phyloP scores from a whole-genome alignment of 2,113 vertebrate species.

The Anarrhichthys ocellatus region DNA sequence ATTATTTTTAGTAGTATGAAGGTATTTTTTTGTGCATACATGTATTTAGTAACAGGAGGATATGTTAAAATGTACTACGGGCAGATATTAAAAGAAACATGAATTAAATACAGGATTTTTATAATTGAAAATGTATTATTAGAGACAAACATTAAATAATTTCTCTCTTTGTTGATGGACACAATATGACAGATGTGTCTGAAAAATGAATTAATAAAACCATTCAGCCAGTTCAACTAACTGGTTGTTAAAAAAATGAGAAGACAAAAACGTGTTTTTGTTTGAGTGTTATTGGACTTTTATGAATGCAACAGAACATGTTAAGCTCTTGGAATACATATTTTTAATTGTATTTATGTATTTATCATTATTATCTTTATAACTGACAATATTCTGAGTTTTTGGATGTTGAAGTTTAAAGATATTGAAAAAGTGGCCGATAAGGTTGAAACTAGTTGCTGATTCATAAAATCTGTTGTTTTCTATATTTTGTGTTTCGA shows the following conservation, averaged over 20 bases:
- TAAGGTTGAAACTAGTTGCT: not conserved
- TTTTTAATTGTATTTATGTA: not conserved
- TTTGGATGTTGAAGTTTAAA: too few relatives aligned
- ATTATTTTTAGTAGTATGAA: too few relatives aligned
- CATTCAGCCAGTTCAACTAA: too few relatives aligned
- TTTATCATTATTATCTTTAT: too few relatives aligned
- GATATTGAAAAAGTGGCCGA: not conserved
- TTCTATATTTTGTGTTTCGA: too few relatives aligned
- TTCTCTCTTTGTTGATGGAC: too few relatives aligned
- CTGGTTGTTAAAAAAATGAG: too few relatives aligned
- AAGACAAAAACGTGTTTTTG: not conserved
- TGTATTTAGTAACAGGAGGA: not conserved
- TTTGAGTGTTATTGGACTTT: not conserved
- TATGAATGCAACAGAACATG: not conserved
- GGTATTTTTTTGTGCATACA: too few relatives aligned
- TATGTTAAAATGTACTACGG: not conserved
- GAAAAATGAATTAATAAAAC: not conserved
- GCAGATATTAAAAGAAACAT: not conserved
- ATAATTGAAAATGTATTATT: not conserved
- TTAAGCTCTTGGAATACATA: not conserved
- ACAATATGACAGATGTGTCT: too few relatives aligned
- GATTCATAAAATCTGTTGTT: too few relatives aligned
- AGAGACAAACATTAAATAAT: too few relatives aligned
- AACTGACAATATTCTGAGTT: too few relatives aligned
- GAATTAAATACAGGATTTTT: not conserved